A percentile compares a stretch with the other conserved stretches of the same genome.
Evolutionary conservation across 2,113 vertebrate species (phyloP).

Genomic region (Leptocoma aspasia): DNA sequence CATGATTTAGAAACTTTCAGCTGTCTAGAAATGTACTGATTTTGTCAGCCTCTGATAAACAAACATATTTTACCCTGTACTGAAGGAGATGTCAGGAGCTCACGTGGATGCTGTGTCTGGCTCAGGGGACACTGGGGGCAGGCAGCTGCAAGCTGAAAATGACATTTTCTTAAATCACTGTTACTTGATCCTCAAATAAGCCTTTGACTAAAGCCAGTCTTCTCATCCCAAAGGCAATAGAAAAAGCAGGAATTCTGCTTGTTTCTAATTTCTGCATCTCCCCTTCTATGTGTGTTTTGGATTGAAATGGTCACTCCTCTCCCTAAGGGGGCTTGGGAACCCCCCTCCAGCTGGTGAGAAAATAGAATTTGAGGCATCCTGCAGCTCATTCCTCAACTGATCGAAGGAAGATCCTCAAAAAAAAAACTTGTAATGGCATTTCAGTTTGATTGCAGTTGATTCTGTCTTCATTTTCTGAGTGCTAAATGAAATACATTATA

Average conservation of each 20-base stretch:
- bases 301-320: not conserved
- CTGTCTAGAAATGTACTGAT: not conserved
- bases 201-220: not conserved
- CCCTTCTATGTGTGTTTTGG: not conserved
- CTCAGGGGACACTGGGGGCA: not conserved
- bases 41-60: not conserved
- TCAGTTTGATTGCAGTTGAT: conserved; percentile 21
- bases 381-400: not conserved
- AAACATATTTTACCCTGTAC: not conserved
- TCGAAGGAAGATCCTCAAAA: not conserved
- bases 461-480: not conserved
- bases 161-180: not conserved
- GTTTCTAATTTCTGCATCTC: not conserved
- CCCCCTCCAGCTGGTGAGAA: not conserved
- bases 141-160: not conserved
- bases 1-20: not conserved
- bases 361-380: not conserved
- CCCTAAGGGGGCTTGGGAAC: not conserved
- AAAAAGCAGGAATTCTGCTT: not conserved
- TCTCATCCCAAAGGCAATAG: not conserved
- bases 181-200: not conserved
- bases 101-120: not conserved
- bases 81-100: not conserved
- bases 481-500: not conserved
- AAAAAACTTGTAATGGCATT: not conserved